phyloP scores from a whole-genome alignment of 2,888 invertebrate species.

The Hermaeophaga mercurialis region DNA sequence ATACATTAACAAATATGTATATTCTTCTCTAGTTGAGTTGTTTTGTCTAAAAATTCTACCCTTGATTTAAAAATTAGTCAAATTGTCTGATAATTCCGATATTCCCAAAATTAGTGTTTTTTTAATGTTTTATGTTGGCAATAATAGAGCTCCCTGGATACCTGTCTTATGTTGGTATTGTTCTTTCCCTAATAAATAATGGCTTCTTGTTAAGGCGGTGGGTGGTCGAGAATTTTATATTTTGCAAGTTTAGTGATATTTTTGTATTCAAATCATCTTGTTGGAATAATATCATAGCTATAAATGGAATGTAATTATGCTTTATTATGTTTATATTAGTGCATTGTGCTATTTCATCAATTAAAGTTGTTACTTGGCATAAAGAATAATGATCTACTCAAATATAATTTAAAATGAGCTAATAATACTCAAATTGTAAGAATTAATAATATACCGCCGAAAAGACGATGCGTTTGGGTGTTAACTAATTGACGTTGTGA shows the following conservation, averaged over 20 bases:
- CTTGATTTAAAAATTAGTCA: too few species aligned
- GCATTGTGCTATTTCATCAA: constrained; percentile 14
- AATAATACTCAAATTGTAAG: constrained; percentile 27
- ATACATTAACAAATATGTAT: too few species aligned
- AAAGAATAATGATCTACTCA: constrained; percentile 26
- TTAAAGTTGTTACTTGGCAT: constrained; percentile 20
- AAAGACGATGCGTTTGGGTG: constrained; percentile 25
- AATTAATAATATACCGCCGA: constrained; percentile 30
- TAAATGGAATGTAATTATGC: constrained; percentile 20
- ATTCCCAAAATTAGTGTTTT: too few species aligned
- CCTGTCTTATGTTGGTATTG: constrained; percentile 20
- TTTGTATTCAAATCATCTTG: constrained; percentile 37
- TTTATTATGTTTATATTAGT: constrained; percentile 17
- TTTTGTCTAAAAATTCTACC: too few species aligned
- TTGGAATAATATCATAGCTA: constrained; percentile 21
- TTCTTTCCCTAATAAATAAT: constrained; percentile 43
- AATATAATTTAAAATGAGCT: constrained; percentile 31
- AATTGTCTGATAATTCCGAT: too few species aligned
- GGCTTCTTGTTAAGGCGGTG: constrained; percentile 57
- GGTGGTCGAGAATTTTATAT: constrained; percentile 54
- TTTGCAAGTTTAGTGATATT: constrained; percentile 50
- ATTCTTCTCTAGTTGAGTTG: too few species aligned
- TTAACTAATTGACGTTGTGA: constrained; percentile 18
- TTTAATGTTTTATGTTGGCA: background rate
- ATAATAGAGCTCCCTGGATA: too few species aligned